Evolutionary conservation across 1,140 invertebrate species (phyloP), one percentile per base, ranked within the genome.

Genomic region (Eueides isabella): DNA sequence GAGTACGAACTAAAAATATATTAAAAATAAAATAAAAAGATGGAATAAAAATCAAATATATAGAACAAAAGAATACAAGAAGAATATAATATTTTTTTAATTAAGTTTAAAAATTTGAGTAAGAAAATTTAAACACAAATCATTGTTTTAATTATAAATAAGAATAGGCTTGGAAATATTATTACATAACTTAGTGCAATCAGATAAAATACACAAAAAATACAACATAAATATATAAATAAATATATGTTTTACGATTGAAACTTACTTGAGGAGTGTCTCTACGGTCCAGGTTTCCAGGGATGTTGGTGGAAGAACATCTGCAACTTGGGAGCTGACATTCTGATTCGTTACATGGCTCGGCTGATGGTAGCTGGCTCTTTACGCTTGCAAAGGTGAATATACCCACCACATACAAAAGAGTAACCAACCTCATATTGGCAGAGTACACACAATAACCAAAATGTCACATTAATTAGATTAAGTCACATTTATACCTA

Each of bases 1-100:
- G 0, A 96, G 80, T 6, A 96, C 94, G 44, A 96, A 94, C 93
- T 96, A 93, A 31, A 88, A 85, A 65, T 5, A 72, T 69, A 28
- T 44, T 19, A 61, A 55, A 23, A 19, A 5, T 44, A n/a, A n/a
- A n/a, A n/a, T n/a, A n/a, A n/a, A n/a, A n/a, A n/a, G n/a, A n/a
- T n/a, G n/a, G 35, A 9, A 33, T 11, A 33, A 11, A 33, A 33
- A 33, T 33, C 1, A 33, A 33, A 33, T 33, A 11, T n/a, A n/a
- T n/a, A n/a, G n/a, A n/a, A n/a, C n/a, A n/a, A n/a, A n/a, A n/a
- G n/a, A n/a, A n/a, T n/a, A n/a, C n/a, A n/a, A n/a, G n/a, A n/a
- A n/a, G n/a, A n/a, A n/a, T n/a, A n/a, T n/a, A n/a, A n/a, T n/a
- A n/a, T n/a, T n/a, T n/a, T n/a, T n/a, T n/a, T n/a, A n/a, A n/a